These are phyloP conservation scores for Guaruba guarouba DNA, from an alignment of 2,113 vertebrate species.

Conservation along the genomic window DNA sequence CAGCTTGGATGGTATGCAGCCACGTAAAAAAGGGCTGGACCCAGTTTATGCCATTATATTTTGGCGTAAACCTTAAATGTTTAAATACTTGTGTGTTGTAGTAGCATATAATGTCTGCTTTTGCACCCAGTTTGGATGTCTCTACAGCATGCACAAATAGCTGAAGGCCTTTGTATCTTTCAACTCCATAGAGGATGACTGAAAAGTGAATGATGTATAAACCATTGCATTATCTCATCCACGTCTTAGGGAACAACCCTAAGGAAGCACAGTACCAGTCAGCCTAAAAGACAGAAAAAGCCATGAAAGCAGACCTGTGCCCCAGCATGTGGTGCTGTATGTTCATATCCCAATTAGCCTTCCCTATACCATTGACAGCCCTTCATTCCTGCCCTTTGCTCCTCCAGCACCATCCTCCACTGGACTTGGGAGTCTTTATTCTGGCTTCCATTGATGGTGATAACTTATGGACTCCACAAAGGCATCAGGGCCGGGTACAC, in stretches of 20 bases:
- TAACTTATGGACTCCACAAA: not conserved
- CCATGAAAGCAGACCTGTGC: not conserved
- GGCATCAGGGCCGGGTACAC: not conserved
- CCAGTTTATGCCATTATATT: not conserved
- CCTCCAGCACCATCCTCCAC: not conserved
- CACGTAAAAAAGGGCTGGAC: not conserved
- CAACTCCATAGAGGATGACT: not conserved
- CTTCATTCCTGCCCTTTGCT: not conserved
- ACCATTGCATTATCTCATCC: not conserved
- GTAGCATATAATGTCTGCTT: not conserved
- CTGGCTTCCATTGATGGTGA: not conserved
- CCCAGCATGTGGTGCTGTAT: fast-evolving
- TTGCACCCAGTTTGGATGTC: not conserved
- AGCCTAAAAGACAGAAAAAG: not conserved
- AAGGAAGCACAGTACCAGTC: not conserved
- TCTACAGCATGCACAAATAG: not conserved
- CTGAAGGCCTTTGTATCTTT: not conserved
- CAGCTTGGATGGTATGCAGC: not conserved
- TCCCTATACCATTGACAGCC: not conserved
- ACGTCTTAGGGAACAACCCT: not conserved
- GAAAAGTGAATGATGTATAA: not conserved
- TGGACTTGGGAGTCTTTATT: not conserved
- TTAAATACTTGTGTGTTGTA: not conserved
- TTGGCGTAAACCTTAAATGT: not conserved
- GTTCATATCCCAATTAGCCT: not conserved